Conservation (phyloP, 2,113 vertebrate species). For the Columbina picui region DNA sequence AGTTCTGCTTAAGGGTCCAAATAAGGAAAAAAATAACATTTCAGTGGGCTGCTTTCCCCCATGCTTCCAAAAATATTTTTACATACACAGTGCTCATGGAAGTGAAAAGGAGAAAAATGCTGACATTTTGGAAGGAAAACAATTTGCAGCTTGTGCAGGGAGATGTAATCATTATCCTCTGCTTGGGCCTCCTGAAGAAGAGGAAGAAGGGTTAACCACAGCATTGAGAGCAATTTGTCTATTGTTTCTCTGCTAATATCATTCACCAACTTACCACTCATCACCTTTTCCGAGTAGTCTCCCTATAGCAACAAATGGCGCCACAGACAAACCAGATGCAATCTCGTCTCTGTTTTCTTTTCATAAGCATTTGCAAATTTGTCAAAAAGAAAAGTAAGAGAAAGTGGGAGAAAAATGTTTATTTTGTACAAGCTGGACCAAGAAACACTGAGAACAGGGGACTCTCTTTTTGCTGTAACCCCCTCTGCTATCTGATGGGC, state of each 20-base stretch:
- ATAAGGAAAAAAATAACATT: not conserved
- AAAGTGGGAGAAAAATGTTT: not conserved
- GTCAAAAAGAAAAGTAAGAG: not conserved
- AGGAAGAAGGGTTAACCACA: slow-evolving; percentile 34
- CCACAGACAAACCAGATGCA: slow-evolving; percentile 56
- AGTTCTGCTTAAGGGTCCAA: not conserved
- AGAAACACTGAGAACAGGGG: not conserved
- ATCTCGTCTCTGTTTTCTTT: slow-evolving; percentile 50
- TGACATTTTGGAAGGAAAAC: not conserved
- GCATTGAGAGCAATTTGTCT: slow-evolving; percentile 27
- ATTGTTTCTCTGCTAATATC: slow-evolving; percentile 65
- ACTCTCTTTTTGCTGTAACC: not conserved
- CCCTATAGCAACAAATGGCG: slow-evolving; percentile 55
- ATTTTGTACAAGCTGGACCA: slow-evolving; percentile 2
- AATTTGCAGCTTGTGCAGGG: not conserved
- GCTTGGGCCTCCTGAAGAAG: not conserved
- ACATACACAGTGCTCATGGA: not conserved
- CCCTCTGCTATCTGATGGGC: not conserved
- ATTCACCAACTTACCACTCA: slow-evolving; percentile 54
- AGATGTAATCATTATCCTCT: not conserved
- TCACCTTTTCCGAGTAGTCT: slow-evolving; percentile 45
- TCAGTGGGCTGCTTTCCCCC: not conserved
- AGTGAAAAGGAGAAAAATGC: not conserved
- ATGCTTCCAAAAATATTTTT: not conserved
- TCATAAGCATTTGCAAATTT: slow-evolving; percentile 37